phyloP scores from a whole-genome alignment of 2,113 vertebrate genomes.

The Rhagologus leucostigma region DNA sequence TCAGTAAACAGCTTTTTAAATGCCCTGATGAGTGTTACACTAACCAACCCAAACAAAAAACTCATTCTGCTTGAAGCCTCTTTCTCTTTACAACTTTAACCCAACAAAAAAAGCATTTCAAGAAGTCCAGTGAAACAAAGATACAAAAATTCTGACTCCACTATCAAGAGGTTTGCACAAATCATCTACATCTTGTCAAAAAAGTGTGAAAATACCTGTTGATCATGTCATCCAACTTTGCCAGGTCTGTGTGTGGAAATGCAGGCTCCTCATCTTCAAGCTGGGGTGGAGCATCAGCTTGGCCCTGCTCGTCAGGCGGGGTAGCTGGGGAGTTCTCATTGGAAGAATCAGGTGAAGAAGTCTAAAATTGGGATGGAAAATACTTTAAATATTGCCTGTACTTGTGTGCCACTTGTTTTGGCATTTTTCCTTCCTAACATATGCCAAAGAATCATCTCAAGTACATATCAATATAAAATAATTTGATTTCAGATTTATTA shows the following conservation, averaged over 20 bases:
- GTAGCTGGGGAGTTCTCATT: constrained; percentile 99
- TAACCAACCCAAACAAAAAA: background rate
- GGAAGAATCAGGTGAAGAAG: constrained; percentile 96
- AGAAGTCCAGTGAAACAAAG: background rate
- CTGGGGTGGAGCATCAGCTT: constrained; percentile 88
- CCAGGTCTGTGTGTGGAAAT: constrained; percentile 98
- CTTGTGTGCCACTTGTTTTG: background rate
- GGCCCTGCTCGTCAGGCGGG: constrained; percentile 91
- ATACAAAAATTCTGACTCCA: background rate
- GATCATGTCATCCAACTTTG: constrained; percentile 99
- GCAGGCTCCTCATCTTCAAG: constrained; percentile 98
- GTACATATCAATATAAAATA: background rate
- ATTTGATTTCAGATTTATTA: background rate
- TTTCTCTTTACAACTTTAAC: background rate
- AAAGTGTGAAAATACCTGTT: constrained; percentile 81
- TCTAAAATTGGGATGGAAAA: constrained; percentile 73
- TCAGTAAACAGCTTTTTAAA: background rate
- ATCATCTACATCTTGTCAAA: background rate
- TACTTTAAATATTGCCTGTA: background rate
- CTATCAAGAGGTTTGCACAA: background rate
- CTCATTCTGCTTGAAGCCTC: background rate
- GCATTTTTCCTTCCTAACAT: background rate
- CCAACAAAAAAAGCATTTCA: background rate
- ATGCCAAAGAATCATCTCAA: background rate
- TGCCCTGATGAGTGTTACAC: background rate